Evolutionary conservation across 2,888 invertebrate genomes (phyloP), one percentile per base, ranked within the genome.

Genomic region (Spialia ferax): DNA sequence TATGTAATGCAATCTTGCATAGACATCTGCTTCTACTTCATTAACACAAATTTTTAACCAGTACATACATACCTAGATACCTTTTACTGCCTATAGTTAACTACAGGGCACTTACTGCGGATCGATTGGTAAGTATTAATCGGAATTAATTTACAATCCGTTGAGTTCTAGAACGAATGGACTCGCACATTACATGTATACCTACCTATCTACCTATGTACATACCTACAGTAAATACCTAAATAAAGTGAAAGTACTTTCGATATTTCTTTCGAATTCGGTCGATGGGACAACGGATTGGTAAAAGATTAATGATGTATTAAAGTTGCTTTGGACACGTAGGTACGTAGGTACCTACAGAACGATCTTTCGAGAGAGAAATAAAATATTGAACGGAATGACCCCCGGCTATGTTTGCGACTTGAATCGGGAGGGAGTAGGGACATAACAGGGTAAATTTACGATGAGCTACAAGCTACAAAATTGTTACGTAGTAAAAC

Each of bases 271-370:
- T 75, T 67, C 66, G 66, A 72, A 73, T 71, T 74, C 68, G 72
- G 68, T 63, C 68, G 68, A 56, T 74, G 63, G 59, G 65, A 55
- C 63, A 55, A 32, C 70, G 62, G 61, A 65, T 38, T 61, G 76
- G 70, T 75, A 77, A 80, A 80, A 83, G 82, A 83, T 82, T 83
- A 84, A 86, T 79, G 77, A 77, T 73, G 79, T 79, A 81, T 83
- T 81, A 84, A 82, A 79, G 75, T 79, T 76, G 70, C 71, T 73
- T 77, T 52, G 59, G 50, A 65, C 65, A 65, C 50, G 59, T 29
- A n/a, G n/a, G n/a, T n/a, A n/a, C n/a, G n/a, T n/a, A n/a, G n/a
- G n/a, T n/a, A n/a, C n/a, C n/a, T n/a, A 65, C 65, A 52, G n/a
- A 59, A 35, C 78, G 78, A 80, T 73, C 73, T 81, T 79, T 80